Percentiles rank a stretch among this genome's conserved stretches.
Evolutionary conservation across 2,888 invertebrate genomes (phyloP).

Genomic region (Calliscelio sp.): DNA sequence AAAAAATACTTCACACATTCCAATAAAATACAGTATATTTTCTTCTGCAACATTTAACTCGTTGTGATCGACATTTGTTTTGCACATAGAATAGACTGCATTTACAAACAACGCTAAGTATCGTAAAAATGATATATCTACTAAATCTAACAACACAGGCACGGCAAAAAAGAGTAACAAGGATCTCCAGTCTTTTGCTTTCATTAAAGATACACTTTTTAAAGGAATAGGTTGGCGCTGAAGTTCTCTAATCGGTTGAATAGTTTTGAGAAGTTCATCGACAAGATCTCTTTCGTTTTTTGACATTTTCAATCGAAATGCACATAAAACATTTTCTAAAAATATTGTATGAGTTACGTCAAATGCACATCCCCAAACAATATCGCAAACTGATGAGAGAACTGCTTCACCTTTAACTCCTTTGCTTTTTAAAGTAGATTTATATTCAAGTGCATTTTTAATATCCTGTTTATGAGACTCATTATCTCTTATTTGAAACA

Average conservation of each 20-base stretch:
- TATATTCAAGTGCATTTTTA: background rate
- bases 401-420: constrained; percentile 50
- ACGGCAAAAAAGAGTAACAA: constrained; percentile 18
- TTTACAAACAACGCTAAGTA: background rate
- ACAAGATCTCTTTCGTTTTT: background rate
- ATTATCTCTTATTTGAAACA: background rate
- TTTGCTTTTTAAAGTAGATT: constrained; percentile 13
- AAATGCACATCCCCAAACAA: constrained; percentile 64
- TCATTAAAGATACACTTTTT: background rate
- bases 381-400: constrained; percentile 51
- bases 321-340: constrained; percentile 9
- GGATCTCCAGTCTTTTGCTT: constrained; percentile 49
- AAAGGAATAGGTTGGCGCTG: constrained; percentile 27
- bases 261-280: constrained; percentile 25
- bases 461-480: constrained; percentile 3
- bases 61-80: background rate
- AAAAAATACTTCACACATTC: background rate
- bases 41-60: background rate
- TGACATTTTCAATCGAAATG: background rate
- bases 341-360: constrained; percentile 58
- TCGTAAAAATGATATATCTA: background rate
- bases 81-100: background rate
- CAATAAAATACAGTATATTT: background rate
- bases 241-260: constrained; percentile 27
- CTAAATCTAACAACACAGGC: constrained; percentile 18